Base-by-base conservation (phyloP, 2,888 invertebrate genomes). In the Perithous albicinctus region DNA sequence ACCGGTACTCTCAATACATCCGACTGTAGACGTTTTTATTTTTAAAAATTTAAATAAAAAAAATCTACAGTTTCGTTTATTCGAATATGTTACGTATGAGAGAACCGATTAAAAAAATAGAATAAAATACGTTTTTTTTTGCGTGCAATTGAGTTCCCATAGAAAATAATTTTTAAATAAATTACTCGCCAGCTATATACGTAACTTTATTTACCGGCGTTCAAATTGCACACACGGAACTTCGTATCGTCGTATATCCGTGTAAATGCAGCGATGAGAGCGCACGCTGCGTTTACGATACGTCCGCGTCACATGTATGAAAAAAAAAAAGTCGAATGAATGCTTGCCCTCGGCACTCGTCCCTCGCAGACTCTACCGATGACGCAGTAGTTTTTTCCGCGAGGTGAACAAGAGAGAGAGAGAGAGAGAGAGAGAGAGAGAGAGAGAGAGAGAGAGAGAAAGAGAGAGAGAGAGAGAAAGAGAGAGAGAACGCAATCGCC, bases 301-400 rank as follows among this genome's bases (percentile, higher is more conserved):
- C 3, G 4, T 43, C 32, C 20, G 18, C 41, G 72, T 56, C 32
- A 59, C 26, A 35, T 18, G 51, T 48, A 48, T 20, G 18, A 20
- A 51, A 32, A 51, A 72, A 51, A 63, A 48, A 70, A 41, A 51
- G 29, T 10, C 8, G 20, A 67, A 59, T 7, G 43, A 70, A 67
- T 61, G 38, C 48, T 56, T 20, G 61, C 66, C 63, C 61, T 67
- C 74, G 63, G 73, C 69, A 56, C 41, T 69, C 63, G 79, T 77
- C 66, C 69, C 59, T 77, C 80, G 38, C 69, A 48, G 15, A 78
- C 72, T 8, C 35, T 64, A 26, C 79, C 78, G 86, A 81, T 84
- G 87, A 87, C 84, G 87, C 79, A 84, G 83, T 86, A 61, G 72
- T 79, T 89, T 87, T 90, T 87, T 88, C 80, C 78, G 48, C 88